phyloP scores from a whole-genome alignment of 2,888 invertebrate species.

The Eristalinus aeneus region DNA sequence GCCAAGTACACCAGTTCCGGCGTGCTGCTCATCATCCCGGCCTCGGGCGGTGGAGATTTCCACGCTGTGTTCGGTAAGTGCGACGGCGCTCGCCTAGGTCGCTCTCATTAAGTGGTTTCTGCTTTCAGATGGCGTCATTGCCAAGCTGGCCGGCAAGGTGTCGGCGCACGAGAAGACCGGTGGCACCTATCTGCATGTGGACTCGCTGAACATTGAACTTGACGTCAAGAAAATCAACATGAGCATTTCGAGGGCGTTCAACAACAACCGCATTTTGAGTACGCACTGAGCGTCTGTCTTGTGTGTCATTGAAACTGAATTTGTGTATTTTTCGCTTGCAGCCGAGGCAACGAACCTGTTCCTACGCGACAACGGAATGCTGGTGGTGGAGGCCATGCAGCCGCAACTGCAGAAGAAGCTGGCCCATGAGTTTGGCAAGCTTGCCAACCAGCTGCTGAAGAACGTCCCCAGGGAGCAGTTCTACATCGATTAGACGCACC shows the following conservation, averaged over 20 bases:
- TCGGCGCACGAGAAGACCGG: conserved; percentile 81
- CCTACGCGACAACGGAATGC: conserved; percentile 85
- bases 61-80: conserved; percentile 83
- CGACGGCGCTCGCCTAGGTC: not conserved
- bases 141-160: conserved; percentile 83
- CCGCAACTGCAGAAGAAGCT: conserved; percentile 85
- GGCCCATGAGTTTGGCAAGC: conserved; percentile 83
- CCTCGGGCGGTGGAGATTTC: conserved; percentile 87
- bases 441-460: conserved; percentile 85
- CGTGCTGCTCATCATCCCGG: conserved; percentile 86
- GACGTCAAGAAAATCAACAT: conserved; percentile 84
- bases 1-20: conserved; percentile 87
- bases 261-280: conserved; percentile 87
- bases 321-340: conserved; percentile 76
- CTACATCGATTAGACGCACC: conserved; percentile 75
- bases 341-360: conserved; percentile 88
- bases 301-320: not conserved
- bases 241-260: conserved; percentile 85
- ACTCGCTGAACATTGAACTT: conserved; percentile 84
- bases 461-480: conserved; percentile 85
- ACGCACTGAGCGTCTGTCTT: conserved; percentile 77
- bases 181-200: conserved; percentile 84
- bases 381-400: conserved; percentile 86
- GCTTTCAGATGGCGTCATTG: conserved; percentile 82
- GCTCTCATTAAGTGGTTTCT: not conserved